Evolutionary conservation across 2,113 vertebrate species (phyloP), one percentile per base, ranked within the genome.

Genomic region (Microcebus jonahi): DNA sequence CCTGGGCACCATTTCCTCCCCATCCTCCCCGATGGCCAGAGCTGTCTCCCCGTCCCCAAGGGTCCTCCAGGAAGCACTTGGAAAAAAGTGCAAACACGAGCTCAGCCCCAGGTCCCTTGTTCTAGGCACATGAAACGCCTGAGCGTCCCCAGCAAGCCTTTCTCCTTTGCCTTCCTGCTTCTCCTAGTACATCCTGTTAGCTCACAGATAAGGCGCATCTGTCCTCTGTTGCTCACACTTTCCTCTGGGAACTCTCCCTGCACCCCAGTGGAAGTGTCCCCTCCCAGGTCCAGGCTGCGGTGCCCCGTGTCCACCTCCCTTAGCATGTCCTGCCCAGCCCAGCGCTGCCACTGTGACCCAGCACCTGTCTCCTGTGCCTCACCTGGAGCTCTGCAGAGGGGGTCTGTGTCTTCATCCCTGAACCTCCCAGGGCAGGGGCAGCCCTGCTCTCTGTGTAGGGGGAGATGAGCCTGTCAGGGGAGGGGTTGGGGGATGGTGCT

Each of bases 11-110:
- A 6, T 12, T 82, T 61, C 36, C 67, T 76, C 39, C 18, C 20
- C 11, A 27, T 3, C 42, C 6, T 2, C 23, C 23, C 0, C 0
- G 6, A 12, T 14, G 27, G 57, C 10, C 34, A 12, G n/a, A 45
- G 23, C 5, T 34, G 83, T 8, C 45, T 53, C 57, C 2, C 2
- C 8, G 31, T 3, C 12, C 27, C 42, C 6, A 25, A 21, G 23
- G 25, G 48, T 29, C n/a, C 23, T 14, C 14, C 45, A 1, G 6
- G 63, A 15, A 55, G 53, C 39, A 65, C 21, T 53, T 3, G 39
- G 7, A 42, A 25, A 25, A n/a, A 76, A 73, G n/a, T 31, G 3
- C 31, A 17, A 3, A 8, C 5, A 0, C 27, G 3, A 11, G 61
- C 23, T 39, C 9, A 5, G n/a, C 29, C 4, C 23, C 25, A 1